These are phyloP conservation scores for Chrysaora quinquecirrha DNA, from an alignment of 30 jellyfish, hydroid and myxozoan genomes.

Conservation along the genomic window DNA sequence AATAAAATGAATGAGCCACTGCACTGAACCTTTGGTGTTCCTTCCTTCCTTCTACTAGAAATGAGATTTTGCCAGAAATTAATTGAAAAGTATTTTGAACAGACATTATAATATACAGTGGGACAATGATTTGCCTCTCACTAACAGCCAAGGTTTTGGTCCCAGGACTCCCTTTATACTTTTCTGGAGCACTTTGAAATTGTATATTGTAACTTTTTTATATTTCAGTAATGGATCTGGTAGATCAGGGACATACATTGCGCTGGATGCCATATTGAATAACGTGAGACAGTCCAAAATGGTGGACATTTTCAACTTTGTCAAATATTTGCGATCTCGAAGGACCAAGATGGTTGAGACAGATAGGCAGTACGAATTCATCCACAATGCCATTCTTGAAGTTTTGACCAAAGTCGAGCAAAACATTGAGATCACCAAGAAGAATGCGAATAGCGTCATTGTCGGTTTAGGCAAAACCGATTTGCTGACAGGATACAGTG, in stretches of 20 bases:
- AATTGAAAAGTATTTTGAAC: too few relatives aligned
- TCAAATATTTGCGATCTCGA: slow-evolving; percentile 67
- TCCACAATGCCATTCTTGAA: slow-evolving; percentile 69
- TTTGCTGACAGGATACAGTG: slow-evolving; percentile 70
- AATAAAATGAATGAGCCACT: too few relatives aligned
- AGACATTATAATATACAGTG: too few relatives aligned
- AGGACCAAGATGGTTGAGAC: slow-evolving; percentile 68
- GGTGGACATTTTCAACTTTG: slow-evolving; percentile 81
- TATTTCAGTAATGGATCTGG: slow-evolving; percentile 82
- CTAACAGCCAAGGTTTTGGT: too few relatives aligned
- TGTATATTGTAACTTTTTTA: too few relatives aligned
- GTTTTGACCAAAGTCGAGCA: slow-evolving; percentile 29
- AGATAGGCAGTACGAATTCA: slow-evolving; percentile 73
- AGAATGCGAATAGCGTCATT: slow-evolving; percentile 42
- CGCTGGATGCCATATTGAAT: slow-evolving; percentile 76
- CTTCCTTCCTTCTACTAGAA: too few relatives aligned
- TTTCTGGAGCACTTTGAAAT: too few relatives aligned
- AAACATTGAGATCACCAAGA: slow-evolving; percentile 46
- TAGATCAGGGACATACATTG: slow-evolving; percentile 80
- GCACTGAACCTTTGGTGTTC: too few relatives aligned
- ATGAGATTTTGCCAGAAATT: too few relatives aligned
- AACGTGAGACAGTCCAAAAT: slow-evolving; percentile 42
- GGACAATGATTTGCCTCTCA: too few relatives aligned
- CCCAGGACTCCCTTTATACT: too few relatives aligned
- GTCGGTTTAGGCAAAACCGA: slow-evolving; percentile 42